Evolutionary conservation across 23 tunicate species (phyloP).

Genomic region (Ascidia mentula): DNA sequence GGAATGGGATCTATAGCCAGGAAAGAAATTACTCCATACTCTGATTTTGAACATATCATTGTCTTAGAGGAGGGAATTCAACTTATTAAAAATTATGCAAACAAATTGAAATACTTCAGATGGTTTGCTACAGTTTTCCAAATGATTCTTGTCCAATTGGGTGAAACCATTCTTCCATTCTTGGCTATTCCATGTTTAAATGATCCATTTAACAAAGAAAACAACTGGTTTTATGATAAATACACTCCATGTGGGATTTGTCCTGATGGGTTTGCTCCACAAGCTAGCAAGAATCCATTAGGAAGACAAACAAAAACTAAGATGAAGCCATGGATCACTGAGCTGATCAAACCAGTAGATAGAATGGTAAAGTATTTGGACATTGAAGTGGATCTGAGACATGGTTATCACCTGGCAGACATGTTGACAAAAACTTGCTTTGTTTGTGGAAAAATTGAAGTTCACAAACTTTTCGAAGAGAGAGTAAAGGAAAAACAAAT

Average conservation of each 20-base stretch:
- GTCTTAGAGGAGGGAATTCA: conserved; percentile 25
- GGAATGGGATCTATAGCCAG: conserved; percentile 40
- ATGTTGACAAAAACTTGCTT: conserved; percentile 28
- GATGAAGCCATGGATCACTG: background rate
- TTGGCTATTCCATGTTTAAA: conserved; percentile 19
- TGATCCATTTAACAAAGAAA: background rate
- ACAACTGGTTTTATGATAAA: conserved; percentile 36
- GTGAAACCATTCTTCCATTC: conserved; percentile 33
- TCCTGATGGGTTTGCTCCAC: conserved; percentile 56
- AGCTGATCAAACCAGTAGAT: conserved; percentile 32
- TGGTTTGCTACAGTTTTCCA: conserved; percentile 39
- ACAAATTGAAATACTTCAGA: conserved; percentile 25
- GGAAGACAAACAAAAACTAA: conserved; percentile 38
- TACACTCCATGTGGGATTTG: conserved; percentile 42
- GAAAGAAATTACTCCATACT: conserved; percentile 34
- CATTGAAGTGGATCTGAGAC: conserved; percentile 6
- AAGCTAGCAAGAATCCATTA: conserved; percentile 43
- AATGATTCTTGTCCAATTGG: conserved; percentile 18
- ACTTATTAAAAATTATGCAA: background rate
- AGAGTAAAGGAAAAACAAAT: background rate
- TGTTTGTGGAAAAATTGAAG: conserved; percentile 19
- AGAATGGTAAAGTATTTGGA: conserved; percentile 26
- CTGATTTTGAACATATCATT: conserved; percentile 44
- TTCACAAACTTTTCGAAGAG: background rate
- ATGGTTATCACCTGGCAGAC: conserved; percentile 36